A percentile compares a stretch with the other conserved stretches of the same genome.
These are phyloP conservation scores for Cathartes aura DNA, from an alignment of 2,113 vertebrate genomes.

Conservation along the genomic window DNA sequence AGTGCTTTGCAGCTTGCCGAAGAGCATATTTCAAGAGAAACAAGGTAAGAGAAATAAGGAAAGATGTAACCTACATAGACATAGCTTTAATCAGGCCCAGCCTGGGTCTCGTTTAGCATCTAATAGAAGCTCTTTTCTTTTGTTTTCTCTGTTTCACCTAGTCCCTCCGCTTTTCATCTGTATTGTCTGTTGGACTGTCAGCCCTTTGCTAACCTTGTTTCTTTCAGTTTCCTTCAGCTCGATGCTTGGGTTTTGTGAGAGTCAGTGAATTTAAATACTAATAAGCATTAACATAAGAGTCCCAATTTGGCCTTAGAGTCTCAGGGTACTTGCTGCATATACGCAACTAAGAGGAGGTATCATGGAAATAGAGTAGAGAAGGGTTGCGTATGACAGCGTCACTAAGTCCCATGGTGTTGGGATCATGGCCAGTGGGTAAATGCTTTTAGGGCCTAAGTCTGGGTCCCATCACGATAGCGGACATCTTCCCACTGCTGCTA, in stretches of 20 bases:
- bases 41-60: constrained; percentile 88
- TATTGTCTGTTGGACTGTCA: constrained; percentile 65
- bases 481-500: not conserved
- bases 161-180: constrained; percentile 53
- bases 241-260: constrained; percentile 64
- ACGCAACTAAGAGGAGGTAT: not conserved
- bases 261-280: constrained; percentile 29
- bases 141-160: constrained; percentile 52
- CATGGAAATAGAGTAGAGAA: not conserved
- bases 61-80: constrained; percentile 37
- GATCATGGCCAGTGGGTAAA: not conserved
- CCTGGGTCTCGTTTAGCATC: constrained; percentile 31
- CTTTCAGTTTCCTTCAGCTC: constrained; percentile 65
- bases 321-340: not conserved
- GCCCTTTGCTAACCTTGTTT: constrained; percentile 53
- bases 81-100: not conserved
- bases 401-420: not conserved
- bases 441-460: not conserved
- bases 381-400: not conserved
- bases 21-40: constrained; percentile 99
- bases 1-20: constrained; percentile 98
- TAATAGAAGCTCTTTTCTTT: constrained; percentile 23
- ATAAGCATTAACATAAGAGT: not conserved
- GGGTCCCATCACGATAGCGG: not conserved
- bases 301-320: not conserved